Evolutionary conservation across 2,888 invertebrate genomes (phyloP), one percentile per base, ranked within the genome.

Genomic region (Zeuzera pyrina): DNA sequence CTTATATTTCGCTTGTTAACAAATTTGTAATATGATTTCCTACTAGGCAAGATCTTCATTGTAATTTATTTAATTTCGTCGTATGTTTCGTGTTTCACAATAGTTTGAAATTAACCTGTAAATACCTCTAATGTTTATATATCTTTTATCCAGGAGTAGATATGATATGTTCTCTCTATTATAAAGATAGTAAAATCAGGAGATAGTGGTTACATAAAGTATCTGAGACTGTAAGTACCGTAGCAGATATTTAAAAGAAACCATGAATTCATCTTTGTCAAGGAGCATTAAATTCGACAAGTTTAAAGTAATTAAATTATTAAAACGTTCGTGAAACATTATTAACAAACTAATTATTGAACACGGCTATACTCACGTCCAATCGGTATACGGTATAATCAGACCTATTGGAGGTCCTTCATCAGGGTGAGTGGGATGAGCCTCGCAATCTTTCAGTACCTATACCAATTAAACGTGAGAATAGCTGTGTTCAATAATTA

Each of bases 1-100:
- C 19, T 6, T 19, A 8, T 8, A 19, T 19, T 19, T 19, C 5
- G 19, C 8, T 19, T 19, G 19, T 6, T 19, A 19, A 19, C 19
- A 19, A 19, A 19, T 5, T 8, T 19, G 5, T 6, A 5, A 6
- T 19, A 8, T 19, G 8, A 19, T 6, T 19, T 19, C 19, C 5
- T 6, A 6, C 19, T 8, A 6, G n/a, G n/a, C n/a, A n/a, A n/a
- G n/a, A 19, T 6, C 19, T 19, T 19, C 5, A 6, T 6, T 19
- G 8, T 19, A 8, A 19, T 19, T 19, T 19, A 19, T 19, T 8
- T 8, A 19, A 19, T 19, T 6, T 19, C 8, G n/a, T n/a, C n/a
- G n/a, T n/a, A n/a, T n/a, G n/a, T n/a, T n/a, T n/a, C n/a, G n/a
- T 19, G 19, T 15, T 31, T 24, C 29, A 23, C 21, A 10, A 30